phyloP scores from a whole-genome alignment of 2,113 vertebrate genomes.

The Catagonus wagneri region DNA sequence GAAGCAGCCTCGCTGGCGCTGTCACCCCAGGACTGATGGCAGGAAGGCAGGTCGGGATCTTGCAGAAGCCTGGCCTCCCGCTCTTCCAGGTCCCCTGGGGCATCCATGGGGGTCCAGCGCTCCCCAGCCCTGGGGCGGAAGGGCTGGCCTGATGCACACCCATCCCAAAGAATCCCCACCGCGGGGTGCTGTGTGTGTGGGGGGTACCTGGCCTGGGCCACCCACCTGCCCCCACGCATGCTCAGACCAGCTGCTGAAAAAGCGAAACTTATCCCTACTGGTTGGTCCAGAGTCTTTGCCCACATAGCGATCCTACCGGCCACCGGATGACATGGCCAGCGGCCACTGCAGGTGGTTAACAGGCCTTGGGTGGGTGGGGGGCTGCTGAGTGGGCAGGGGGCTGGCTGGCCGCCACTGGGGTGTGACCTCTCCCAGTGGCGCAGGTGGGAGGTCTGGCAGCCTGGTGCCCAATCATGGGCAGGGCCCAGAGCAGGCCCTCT shows the following conservation, averaged over 20 bases:
- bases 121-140: background rate
- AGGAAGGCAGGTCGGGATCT: background rate
- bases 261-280: background rate
- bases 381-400: background rate
- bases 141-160: background rate
- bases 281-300: background rate
- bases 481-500: background rate
- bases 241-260: background rate
- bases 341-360: background rate
- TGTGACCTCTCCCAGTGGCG: background rate
- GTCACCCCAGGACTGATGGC: background rate
- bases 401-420: background rate
- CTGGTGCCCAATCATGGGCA: accelerated
- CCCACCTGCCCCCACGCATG: accelerated
- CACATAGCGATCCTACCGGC: accelerated
- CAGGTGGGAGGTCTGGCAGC: background rate
- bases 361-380: background rate
- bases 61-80: background rate
- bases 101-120: background rate
- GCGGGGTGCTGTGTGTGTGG: accelerated
- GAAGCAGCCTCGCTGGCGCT: background rate
- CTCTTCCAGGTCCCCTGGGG: background rate
- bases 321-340: background rate
- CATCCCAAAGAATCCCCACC: background rate
- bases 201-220: background rate